Evolutionary conservation across 1,140 invertebrate species (phyloP).

Genomic region (Drosophila kepulauana): DNA sequence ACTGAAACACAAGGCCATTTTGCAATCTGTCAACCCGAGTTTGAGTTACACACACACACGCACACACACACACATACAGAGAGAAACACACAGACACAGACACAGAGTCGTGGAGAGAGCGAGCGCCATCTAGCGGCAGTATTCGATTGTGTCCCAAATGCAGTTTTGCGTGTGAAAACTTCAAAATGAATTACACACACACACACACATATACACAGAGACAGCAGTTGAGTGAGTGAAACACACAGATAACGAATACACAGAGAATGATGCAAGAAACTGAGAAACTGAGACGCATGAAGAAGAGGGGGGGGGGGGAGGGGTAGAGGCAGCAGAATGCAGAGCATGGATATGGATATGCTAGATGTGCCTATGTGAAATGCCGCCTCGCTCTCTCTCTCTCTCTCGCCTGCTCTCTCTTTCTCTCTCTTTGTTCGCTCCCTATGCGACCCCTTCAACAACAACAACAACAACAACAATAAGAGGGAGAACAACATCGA

Average conservation of each 20-base stretch:
- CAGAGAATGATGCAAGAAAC: neutral
- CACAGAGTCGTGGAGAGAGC: too few species aligned
- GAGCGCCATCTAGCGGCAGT: conserved; percentile 46
- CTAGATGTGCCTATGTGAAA: conserved; percentile 18
- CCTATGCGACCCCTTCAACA: conserved; percentile 7
- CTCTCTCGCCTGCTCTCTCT: neutral
- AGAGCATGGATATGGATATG: neutral
- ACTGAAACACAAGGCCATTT: neutral
- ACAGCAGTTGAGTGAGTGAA: conserved; percentile 16
- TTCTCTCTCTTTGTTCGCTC: neutral
- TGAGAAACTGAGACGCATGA: too few species aligned
- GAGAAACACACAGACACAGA: too few species aligned
- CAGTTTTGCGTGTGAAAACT: conserved; percentile 56
- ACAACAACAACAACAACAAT: too few species aligned
- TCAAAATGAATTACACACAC: conserved; percentile 52
- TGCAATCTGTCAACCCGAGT: conserved; percentile 12
- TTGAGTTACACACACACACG: neutral
- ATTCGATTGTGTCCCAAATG: conserved; percentile 38
- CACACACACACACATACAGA: too few species aligned
- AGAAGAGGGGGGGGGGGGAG: neutral
- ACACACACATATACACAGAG: too few species aligned
- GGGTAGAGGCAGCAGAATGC: neutral
- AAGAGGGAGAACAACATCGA: neutral
- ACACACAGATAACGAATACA: conserved; percentile 4
- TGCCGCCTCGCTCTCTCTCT: neutral